A percentile compares a stretch with the other conserved stretches of the same genome.
These are phyloP conservation scores for Sphaeridia pumilis DNA, from an alignment of 2,888 invertebrate species.

Conservation along the genomic window DNA sequence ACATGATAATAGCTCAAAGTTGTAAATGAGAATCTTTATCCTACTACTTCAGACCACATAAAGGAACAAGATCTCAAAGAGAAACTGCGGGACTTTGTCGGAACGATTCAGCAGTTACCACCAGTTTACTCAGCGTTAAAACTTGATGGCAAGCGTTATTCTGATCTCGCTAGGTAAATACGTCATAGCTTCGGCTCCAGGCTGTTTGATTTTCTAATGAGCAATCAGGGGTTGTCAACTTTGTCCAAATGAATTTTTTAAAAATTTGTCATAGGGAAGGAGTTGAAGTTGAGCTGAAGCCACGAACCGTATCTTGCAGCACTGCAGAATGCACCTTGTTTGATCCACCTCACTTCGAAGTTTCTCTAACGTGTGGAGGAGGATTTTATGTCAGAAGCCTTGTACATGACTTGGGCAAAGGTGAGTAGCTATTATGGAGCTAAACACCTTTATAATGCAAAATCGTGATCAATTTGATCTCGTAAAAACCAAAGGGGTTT, in stretches of 20 bases:
- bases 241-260: neutral
- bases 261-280: slow-evolving; percentile 29
- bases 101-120: slow-evolving; percentile 35
- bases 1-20: neutral
- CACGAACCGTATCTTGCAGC: slow-evolving; percentile 34
- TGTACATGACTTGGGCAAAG: slow-evolving; percentile 31
- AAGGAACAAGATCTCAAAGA: slow-evolving; percentile 25
- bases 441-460: neutral
- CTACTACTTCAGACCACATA: slow-evolving; percentile 31
- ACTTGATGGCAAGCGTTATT: slow-evolving; percentile 27
- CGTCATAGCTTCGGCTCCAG: too few relatives aligned
- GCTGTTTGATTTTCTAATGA: neutral
- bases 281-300: slow-evolving; percentile 25
- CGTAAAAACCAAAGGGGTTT: too few relatives aligned
- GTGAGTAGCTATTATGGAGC: slow-evolving; percentile 17
- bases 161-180: slow-evolving; percentile 34
- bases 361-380: slow-evolving; percentile 30
- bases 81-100: slow-evolving; percentile 30
- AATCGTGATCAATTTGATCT: neutral
- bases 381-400: slow-evolving; percentile 32
- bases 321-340: slow-evolving; percentile 32
- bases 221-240: neutral
- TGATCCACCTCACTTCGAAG: slow-evolving; percentile 31
- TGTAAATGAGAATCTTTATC: neutral
- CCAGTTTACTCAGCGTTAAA: slow-evolving; percentile 36